phyloP scores from a whole-genome alignment of 2,113 vertebrate species.

The Phaethon lepturus region DNA sequence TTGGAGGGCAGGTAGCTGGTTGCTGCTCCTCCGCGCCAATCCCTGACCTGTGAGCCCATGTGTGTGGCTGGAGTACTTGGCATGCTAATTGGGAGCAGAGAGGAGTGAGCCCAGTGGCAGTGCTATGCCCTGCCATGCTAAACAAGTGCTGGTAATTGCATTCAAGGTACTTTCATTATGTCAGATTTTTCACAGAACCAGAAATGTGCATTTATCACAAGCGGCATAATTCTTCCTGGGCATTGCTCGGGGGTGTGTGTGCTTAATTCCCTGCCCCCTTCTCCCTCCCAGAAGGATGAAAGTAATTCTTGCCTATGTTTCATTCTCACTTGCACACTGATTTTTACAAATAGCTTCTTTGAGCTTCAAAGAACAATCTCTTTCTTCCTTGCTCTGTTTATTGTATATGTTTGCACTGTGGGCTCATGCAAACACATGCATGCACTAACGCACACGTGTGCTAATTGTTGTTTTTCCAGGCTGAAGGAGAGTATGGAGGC shows the following conservation, averaged over 20 bases:
- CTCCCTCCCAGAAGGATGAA: conserved; percentile 27
- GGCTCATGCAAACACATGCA: conserved; percentile 21
- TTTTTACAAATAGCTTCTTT: conserved; percentile 46
- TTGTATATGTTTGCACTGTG: neutral
- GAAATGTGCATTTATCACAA: conserved; percentile 69
- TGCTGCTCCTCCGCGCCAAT: conserved; percentile 70
- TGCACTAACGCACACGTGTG: neutral
- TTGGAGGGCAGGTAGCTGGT: conserved; percentile 70
- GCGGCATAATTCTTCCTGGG: conserved; percentile 38
- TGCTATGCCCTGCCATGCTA: conserved; percentile 69
- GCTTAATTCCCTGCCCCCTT: conserved; percentile 29
- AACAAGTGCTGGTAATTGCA: conserved; percentile 73
- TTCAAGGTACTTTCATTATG: conserved; percentile 77
- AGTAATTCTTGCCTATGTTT: conserved; percentile 33
- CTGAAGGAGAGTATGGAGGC: neutral
- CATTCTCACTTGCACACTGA: neutral
- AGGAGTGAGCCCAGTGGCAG: conserved; percentile 71
- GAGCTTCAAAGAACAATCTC: conserved; percentile 11
- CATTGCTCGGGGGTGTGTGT: neutral
- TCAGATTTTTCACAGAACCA: conserved; percentile 76
- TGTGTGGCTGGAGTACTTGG: conserved; percentile 78
- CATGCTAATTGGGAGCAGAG: conserved; percentile 84
- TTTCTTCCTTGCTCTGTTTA: neutral
- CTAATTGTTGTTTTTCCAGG: conserved; percentile 38
- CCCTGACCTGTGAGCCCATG: conserved; percentile 72